A percentile compares a stretch with the other conserved stretches of the same genome.
Conservation (phyloP, 2,113 vertebrate species). For the Phyllostomus hastatus region DNA sequence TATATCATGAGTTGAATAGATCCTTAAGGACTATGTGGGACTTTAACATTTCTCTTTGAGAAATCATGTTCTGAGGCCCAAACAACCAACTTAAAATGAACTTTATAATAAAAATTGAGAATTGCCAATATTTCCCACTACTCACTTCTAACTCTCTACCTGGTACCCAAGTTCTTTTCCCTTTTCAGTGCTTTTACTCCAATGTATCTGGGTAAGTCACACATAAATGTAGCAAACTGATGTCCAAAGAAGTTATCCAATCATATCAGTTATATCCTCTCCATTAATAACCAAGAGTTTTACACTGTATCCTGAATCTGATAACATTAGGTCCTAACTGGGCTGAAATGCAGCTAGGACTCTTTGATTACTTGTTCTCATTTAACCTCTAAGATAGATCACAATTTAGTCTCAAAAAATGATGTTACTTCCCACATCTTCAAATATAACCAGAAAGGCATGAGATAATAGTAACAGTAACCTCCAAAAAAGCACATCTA, state of each 20-base stretch:
- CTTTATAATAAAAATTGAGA: conserved; percentile 32
- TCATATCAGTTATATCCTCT: background rate
- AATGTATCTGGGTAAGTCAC: background rate
- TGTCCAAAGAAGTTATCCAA: conserved; percentile 36
- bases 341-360: background rate
- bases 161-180: conserved; percentile 4
- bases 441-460: conserved; percentile 26
- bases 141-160: background rate
- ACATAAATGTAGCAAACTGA: background rate
- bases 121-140: background rate
- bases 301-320: background rate
- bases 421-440: background rate
- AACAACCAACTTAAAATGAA: conserved; percentile 15
- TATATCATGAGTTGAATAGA: background rate
- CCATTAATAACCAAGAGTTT: conserved; percentile 23
- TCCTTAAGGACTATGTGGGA: background rate
- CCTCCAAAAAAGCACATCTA: conserved; percentile 4
- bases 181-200: conserved; percentile 14
- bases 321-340: background rate
- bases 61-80: conserved; percentile 4
- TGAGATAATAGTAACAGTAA: background rate
- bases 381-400: background rate
- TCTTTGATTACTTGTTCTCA: conserved; percentile 32
- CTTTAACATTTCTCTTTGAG: conserved; percentile 15
- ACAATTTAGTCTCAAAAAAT: conserved; percentile 45